Percentiles rank a stretch among this genome's conserved stretches.
Evolutionary conservation across 2,113 vertebrate genomes (phyloP).

Genomic region (Malurus elegans): DNA sequence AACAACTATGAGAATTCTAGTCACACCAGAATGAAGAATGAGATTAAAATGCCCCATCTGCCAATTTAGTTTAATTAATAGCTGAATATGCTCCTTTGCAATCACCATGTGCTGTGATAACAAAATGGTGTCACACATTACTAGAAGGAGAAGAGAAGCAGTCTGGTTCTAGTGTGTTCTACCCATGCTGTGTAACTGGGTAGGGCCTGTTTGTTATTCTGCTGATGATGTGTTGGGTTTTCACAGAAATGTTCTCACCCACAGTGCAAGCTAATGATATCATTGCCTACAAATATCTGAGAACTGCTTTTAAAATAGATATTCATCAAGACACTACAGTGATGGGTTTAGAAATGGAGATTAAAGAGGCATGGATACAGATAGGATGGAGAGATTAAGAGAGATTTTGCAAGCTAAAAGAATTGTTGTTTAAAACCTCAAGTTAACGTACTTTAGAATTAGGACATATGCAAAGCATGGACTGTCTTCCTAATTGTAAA

Average conservation of each 20-base stretch:
- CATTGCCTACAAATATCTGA: neutral
- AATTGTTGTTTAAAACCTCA: conserved; percentile 15
- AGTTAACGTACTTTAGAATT: conserved; percentile 1
- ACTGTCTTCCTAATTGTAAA: neutral
- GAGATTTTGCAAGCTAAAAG: conserved; percentile 1
- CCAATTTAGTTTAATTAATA: neutral
- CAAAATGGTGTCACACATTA: neutral
- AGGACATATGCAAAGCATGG: neutral
- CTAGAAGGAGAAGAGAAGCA: neutral
- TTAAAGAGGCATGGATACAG: neutral
- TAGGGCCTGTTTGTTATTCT: neutral
- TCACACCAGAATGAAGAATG: neutral
- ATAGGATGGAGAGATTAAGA: neutral
- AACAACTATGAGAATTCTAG: neutral
- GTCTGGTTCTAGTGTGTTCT: neutral
- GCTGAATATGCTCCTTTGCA: neutral
- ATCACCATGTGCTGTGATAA: neutral
- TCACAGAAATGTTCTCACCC: neutral
- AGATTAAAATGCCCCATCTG: neutral
- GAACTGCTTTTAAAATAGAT: conserved; percentile 26
- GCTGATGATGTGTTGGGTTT: neutral
- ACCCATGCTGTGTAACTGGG: neutral
- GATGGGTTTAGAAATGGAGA: neutral
- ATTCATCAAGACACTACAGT: neutral
- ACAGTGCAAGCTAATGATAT: neutral